Conservation (phyloP, 2,113 vertebrate species). For the Barbus barbus region DNA sequence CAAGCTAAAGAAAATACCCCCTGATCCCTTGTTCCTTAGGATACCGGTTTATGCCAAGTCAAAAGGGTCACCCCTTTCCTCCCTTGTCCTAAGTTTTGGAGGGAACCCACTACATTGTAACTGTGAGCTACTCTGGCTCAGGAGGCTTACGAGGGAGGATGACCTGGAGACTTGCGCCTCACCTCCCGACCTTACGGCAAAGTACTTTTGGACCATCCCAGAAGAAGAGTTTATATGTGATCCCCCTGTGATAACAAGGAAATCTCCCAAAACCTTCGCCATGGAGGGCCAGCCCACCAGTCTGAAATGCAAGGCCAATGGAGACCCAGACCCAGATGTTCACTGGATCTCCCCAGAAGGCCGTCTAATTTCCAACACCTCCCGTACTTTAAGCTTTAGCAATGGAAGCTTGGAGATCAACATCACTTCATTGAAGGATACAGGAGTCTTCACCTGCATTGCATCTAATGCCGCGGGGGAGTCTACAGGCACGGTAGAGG, state of each 20-base stretch:
- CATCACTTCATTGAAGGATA: constrained; percentile 73
- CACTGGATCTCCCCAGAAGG: constrained; percentile 93
- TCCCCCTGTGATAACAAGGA: constrained; percentile 89
- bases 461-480: constrained; percentile 94
- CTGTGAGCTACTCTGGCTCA: constrained; percentile 92
- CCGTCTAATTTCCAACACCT: constrained; percentile 85
- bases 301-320: constrained; percentile 91
- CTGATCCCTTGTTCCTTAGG: constrained; percentile 89
- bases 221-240: constrained; percentile 97
- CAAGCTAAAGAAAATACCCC: constrained; percentile 94
- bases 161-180: constrained; percentile 94
- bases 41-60: constrained; percentile 89
- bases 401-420: constrained; percentile 92
- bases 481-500: constrained; percentile 85
- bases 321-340: constrained; percentile 90
- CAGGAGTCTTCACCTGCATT: constrained; percentile 89
- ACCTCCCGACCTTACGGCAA: constrained; percentile 83
- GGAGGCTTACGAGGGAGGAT: constrained; percentile 88
- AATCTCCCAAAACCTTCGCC: constrained; percentile 73
- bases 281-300: constrained; percentile 81
- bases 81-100: constrained; percentile 88
- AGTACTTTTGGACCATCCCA: constrained; percentile 94
- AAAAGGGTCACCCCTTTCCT: constrained; percentile 80
- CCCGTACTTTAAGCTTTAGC: constrained; percentile 80
- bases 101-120: constrained; percentile 95